Evolutionary conservation across 2,888 invertebrate species (phyloP), one percentile per base, ranked within the genome.

Genomic region (Orthosia incerta): DNA sequence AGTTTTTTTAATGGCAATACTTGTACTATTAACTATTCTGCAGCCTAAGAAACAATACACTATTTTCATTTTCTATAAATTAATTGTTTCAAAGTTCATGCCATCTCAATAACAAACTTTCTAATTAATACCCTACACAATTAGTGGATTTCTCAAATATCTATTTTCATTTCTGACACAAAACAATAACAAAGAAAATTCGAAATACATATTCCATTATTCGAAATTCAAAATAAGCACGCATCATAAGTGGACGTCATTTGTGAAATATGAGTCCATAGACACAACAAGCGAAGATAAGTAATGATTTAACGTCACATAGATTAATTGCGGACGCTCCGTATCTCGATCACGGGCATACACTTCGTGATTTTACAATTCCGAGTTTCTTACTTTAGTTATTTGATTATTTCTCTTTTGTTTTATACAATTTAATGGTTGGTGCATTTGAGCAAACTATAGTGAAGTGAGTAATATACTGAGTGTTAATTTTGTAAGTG

Each of bases 231-330:
- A 82, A 78, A 78, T 76, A 55, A 56, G 20, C 23, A 31, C 62
- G 48, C 63, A 31, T 73, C 57, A 57, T 68, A 72, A 73, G 59
- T 57, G 60, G 59, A 61, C 65, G 72, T 63, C 68, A 78, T 70
- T 70, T 64, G 73, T 81, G 73, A 87, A 85, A 83, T 81, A 87
- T 77, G 79, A 85, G 66, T 63, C 66, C 79, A 72, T 74, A 77
- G 79, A 80, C 76, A 53, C 68, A 85, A 77, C 86, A 76, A 71
- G 82, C 68, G 72, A 75, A 85, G 86, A 87, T 86, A 87, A 87
- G 79, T 86, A 87, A 87, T 85, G 87, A 85, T 87, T 76, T 75
- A 85, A 83, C 77, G 81, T 85, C 86, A 74, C 66, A 71, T 56
- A 82, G 87, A 86, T 87, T 82, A 85, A 87, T 86, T 76, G 80